Percentiles rank a stretch among this genome's conserved stretches.
Conservation (phyloP, 1,140 invertebrate genomes). For the Eulimnadia texana region DNA sequence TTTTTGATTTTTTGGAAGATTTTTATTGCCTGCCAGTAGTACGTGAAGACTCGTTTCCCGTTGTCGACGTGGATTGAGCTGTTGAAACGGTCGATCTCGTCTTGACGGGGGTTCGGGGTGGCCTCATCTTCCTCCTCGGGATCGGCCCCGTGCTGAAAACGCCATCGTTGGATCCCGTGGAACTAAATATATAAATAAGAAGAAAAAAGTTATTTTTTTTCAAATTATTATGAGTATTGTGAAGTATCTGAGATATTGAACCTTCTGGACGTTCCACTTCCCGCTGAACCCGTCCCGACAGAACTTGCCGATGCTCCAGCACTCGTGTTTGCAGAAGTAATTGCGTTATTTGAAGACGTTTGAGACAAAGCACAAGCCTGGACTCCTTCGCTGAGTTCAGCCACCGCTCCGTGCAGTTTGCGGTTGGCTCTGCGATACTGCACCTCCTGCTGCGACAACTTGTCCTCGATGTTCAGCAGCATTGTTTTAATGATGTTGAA, state of each 20-base stretch:
- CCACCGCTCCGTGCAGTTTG: constrained; percentile 13
- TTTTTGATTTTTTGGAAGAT: too few species aligned
- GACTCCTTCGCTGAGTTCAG: constrained; percentile 12
- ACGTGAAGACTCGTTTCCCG: constrained; percentile 28
- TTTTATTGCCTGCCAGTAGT: constrained; percentile 33
- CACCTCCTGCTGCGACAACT: constrained; percentile 26
- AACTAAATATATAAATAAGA: not conserved
- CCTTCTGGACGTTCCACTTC: not conserved
- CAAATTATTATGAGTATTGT: not conserved
- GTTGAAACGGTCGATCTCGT: constrained; percentile 25
- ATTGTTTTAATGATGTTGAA: constrained; percentile 27
- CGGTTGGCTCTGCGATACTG: constrained; percentile 21
- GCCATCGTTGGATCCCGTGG: not conserved
- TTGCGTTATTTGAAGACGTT: too few species aligned
- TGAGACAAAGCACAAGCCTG: constrained; percentile 2
- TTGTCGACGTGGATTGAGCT: constrained; percentile 27
- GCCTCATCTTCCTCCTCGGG: constrained; percentile 19
- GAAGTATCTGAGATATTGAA: not conserved
- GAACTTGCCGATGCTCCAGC: too few species aligned
- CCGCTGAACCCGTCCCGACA: too few species aligned
- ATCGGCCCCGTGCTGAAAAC: constrained; percentile 14
- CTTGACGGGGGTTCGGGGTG: constrained; percentile 20
- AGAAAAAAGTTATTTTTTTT: not conserved
- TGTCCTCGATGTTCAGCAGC: constrained; percentile 27
- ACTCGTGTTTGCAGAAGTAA: too few species aligned